These are phyloP conservation scores for Drosophila melanosoma DNA, from an alignment of 2,888 invertebrate genomes.

Conservation along the genomic window DNA sequence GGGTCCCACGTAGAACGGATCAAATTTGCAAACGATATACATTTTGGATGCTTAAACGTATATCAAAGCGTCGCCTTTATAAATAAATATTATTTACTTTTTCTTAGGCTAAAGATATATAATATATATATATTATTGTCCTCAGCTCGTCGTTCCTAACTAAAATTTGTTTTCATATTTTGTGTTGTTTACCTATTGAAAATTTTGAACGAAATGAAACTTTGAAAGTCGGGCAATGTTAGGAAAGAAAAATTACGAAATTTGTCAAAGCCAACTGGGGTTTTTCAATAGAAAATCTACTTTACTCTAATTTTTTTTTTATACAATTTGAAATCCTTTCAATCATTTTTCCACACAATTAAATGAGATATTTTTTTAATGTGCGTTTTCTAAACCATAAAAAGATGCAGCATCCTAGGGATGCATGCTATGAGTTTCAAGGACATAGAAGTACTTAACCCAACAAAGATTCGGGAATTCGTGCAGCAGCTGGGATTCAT, in stretches of 20 bases:
- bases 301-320: not conserved
- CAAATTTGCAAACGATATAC: slow-evolving; percentile 59
- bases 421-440: no score
- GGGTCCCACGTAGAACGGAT: slow-evolving; percentile 69
- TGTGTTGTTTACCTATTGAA: not conserved
- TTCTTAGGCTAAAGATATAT: slow-evolving; percentile 1
- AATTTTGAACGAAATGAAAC: not conserved
- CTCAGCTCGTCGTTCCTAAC: not conserved
- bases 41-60: slow-evolving; percentile 19
- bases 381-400: no score
- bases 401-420: no score
- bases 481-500: no score
- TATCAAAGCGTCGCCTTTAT: not conserved
- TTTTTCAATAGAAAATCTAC: not conserved
- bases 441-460: no score
- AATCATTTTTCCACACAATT: not conserved
- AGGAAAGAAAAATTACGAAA: not conserved
- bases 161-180: slow-evolving; percentile 1
- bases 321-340: not conserved
- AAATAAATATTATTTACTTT: not conserved
- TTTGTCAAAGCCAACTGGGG: not conserved
- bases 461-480: no score
- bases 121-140: not conserved
- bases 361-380: no score
- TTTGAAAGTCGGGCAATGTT: no score